A percentile compares a stretch with the other conserved stretches of the same genome.
phyloP scores from a whole-genome alignment of 2,888 invertebrate species.

The Himalopsyche anomala region DNA sequence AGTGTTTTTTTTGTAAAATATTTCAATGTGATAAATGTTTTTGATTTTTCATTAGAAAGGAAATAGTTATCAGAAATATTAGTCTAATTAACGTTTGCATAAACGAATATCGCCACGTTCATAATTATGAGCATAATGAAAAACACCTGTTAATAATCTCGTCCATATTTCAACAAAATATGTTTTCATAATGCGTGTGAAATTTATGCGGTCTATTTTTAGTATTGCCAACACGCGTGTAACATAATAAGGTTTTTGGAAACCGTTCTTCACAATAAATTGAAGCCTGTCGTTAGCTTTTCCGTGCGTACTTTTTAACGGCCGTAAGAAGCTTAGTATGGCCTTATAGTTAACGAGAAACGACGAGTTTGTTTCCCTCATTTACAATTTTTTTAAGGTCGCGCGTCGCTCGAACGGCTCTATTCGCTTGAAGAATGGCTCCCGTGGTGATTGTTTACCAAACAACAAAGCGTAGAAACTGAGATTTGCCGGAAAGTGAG shows the following conservation, averaged over 20 bases:
- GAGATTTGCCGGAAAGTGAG: constrained; percentile 58
- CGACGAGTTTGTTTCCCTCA: constrained; percentile 30
- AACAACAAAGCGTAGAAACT: constrained; percentile 60
- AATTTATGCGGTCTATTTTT: constrained; percentile 14
- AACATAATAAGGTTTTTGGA: neutral
- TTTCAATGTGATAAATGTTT: too few species aligned
- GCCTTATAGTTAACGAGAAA: constrained; percentile 34
- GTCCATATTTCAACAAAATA: too few species aligned
- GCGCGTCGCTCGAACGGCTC: neutral
- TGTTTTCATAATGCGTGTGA: too few species aligned
- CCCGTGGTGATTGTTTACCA: constrained; percentile 60
- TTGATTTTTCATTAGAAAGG: too few species aligned
- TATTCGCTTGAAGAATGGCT: constrained; percentile 56
- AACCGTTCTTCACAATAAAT: constrained; percentile 47
- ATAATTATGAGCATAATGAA: too few species aligned
- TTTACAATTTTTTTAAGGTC: constrained; percentile 22
- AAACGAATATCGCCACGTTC: too few species aligned
- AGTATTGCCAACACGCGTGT: neutral
- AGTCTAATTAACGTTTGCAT: too few species aligned
- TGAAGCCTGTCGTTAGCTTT: constrained; percentile 46
- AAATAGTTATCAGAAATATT: too few species aligned
- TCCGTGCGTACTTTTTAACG: constrained; percentile 15
- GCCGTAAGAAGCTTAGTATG: constrained; percentile 31
- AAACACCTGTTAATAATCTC: too few species aligned
- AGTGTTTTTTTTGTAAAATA: too few species aligned